Evolutionary conservation across 1,140 invertebrate genomes (phyloP).

Genomic region (Aphis craccivora): DNA sequence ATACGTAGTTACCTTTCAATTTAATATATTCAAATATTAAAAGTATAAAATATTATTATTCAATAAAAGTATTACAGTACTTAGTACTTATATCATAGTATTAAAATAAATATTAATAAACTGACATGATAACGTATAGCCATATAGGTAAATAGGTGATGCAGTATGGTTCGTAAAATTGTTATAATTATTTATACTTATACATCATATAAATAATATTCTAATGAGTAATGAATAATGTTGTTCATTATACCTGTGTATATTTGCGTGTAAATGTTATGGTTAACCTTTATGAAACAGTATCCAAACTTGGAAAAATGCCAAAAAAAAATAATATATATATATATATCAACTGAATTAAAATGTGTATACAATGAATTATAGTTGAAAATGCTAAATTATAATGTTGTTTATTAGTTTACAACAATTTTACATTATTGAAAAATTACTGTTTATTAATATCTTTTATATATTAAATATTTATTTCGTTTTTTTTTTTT

Average conservation of each 20-base stretch:
- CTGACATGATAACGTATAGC: neutral
- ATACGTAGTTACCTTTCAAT: neutral
- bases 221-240: neutral
- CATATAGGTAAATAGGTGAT: neutral
- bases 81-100: neutral
- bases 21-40: neutral
- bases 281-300: neutral
- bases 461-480: neutral
- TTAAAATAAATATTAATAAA: neutral
- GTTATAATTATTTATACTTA: neutral
- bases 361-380: neutral
- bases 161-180: neutral
- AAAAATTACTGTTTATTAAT: neutral
- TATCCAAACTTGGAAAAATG: neutral
- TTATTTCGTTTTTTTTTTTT: neutral
- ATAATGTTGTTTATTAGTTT: neutral
- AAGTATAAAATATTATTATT: neutral
- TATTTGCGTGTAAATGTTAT: neutral
- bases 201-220: neutral
- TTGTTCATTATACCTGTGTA: neutral
- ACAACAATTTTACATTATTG: neutral
- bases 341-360: neutral
- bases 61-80: too few species aligned
- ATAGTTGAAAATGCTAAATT: neutral
- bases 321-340: neutral